phyloP scores from a whole-genome alignment of 2,797 vertebrate species.

The Eptatretus atami region DNA sequence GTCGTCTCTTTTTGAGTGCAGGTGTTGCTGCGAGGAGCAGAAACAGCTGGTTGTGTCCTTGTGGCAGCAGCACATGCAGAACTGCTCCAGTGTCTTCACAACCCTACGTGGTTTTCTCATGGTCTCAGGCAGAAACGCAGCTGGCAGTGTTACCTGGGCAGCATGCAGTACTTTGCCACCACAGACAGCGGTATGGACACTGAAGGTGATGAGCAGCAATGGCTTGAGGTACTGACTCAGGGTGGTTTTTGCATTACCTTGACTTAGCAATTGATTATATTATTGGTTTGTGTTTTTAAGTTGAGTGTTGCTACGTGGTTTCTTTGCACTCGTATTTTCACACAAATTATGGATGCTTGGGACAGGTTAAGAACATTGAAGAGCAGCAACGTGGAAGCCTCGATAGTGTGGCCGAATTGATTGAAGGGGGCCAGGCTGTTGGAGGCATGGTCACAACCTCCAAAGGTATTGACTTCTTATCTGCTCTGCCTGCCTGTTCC shows the following conservation, averaged over 20 bases:
- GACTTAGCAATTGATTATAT: not conserved
- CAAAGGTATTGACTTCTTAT: slow-evolving; percentile 26
- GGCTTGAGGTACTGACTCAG: not conserved
- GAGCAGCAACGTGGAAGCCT: slow-evolving; percentile 67
- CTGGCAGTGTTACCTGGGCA: slow-evolving; percentile 74
- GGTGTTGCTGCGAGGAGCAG: slow-evolving; percentile 85
- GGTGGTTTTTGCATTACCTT: not conserved
- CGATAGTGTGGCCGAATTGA: slow-evolving; percentile 77
- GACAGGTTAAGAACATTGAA: slow-evolving; percentile 86
- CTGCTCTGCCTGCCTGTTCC: too few relatives aligned
- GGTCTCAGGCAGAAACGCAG: slow-evolving; percentile 86
- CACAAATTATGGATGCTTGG: not conserved
- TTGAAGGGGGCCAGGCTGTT: slow-evolving; percentile 90
- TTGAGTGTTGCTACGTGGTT: not conserved
- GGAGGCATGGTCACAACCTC: slow-evolving; percentile 97
- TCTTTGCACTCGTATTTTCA: not conserved
- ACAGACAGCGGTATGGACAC: slow-evolving; percentile 30
- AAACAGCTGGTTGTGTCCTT: slow-evolving; percentile 74
- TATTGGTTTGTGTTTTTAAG: not conserved
- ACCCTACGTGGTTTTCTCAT: slow-evolving; percentile 68
- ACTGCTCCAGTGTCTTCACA: slow-evolving; percentile 54
- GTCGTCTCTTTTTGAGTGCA: slow-evolving; percentile 10
- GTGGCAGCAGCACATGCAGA: slow-evolving; percentile 83
- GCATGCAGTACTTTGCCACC: slow-evolving; percentile 97
- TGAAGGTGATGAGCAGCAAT: not conserved